Base-by-base conservation (phyloP, 2,888 invertebrate genomes). In the Acanthoscelides obtectus region DNA sequence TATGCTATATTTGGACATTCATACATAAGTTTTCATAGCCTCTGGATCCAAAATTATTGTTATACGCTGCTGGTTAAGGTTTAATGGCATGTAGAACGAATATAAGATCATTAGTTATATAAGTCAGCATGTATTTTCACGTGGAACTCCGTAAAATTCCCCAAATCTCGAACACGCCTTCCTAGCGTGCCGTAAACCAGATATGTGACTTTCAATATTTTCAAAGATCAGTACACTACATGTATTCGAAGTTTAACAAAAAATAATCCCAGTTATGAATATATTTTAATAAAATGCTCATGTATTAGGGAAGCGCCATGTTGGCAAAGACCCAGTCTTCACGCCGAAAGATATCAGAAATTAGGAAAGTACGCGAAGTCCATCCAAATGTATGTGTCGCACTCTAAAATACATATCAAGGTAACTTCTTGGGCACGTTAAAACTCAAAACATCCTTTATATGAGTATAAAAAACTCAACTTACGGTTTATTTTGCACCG, bases 401-500 rank as follows among this genome's bases (percentile, higher is more conserved):
- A 45, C 45, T 45, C 1, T 45, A 45, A 45, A 22, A 12, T 19
- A 45, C 27, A 22, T 25, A 1, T 21, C n/a, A 1, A 4, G 21
- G 68, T 12, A 20, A 4, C 19, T 2, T 68, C 17, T 20, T 17
- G 12, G 22, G 17, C 22, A 25, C 68, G 20, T 21, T 17, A 6
- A 22, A 25, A 21, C 17, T 17, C 1, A 21, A 25, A 25, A 22
- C 68, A 22, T 25, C 17, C 17, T 20, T 19, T 25, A 20, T 25
- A 4, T 22, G 20, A 19, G 22, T 45, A 68, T n/a, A 86, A 87
- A 83, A 83, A 45, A 81, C 78, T 80, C 80, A 85, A 90, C 91
- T 92, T 91, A 93, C 93, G 92, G 92, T 90, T 92, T 90, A 88
- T 93, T 93, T 87, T 89, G 90, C 89, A 91, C 88, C 75, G 93